Base-by-base conservation (phyloP, 92 coral and sea anemone genomes). In the Phenganax marumi region DNA sequence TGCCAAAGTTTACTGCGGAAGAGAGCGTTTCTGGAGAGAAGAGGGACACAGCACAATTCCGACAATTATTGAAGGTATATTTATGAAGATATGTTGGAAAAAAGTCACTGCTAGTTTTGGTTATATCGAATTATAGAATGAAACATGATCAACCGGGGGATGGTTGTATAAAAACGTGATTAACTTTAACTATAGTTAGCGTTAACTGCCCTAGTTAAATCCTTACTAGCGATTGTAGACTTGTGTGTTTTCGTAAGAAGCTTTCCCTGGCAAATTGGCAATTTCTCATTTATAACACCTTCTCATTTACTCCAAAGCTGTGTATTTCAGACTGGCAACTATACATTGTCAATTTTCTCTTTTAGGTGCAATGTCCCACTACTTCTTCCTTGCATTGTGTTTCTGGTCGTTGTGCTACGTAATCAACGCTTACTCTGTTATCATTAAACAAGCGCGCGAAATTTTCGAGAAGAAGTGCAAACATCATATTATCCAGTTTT, bases 321-420 rank as follows among this genome's bases (percentile, higher is more conserved):
- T 43, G 21, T 39, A 46, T 39, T 25, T 51, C 69, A 25, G 48
- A 10, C 2, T 22, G 22, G 23, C 54, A 65, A 43, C 24, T 18
- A 68, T 50, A 49, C 50, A 7, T 9, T 18, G 3, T 14, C 47
- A 21, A 50, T 26, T 19, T 18, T 24, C 3, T 13, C 4, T 53
- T 53, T 60, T 84, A 95, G 98, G 98, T 50, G 95, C 87, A 8
- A 58, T 85, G 10, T 87, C 89, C 53, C 98, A 95, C 76, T 95
- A 90, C 81, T 90, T 95, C 43, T 74, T 83, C 65, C 84, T 95
- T 48, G 90, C 89, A n/a, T 88, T 84, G 55, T 89, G 93, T 72
- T 89, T 92, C 71, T 95, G 98, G 98, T 91, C 85, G 51, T 86
- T 87, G 81, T 95, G 97, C 68, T 95, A 90, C 61, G 85, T 95